Conservation (phyloP, 2,113 vertebrate genomes). For the Erythrolamprus reginae region DNA sequence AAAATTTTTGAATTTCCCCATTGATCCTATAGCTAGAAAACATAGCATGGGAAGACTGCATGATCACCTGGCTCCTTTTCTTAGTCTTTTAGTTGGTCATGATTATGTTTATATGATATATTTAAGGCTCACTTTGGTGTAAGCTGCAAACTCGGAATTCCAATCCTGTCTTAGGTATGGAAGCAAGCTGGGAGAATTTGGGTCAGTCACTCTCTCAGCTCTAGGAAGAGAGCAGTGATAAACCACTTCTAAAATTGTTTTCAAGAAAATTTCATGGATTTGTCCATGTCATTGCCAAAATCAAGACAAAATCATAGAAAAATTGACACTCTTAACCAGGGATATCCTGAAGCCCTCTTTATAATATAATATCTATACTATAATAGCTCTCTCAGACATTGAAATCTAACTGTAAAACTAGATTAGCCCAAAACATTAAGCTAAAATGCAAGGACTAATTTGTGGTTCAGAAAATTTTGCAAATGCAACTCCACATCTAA, state of each 20-base stretch:
- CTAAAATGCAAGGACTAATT: neutral
- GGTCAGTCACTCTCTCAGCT: neutral
- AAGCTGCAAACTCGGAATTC: neutral
- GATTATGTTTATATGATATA: neutral
- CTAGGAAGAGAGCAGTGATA: neutral
- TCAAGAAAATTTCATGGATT: neutral
- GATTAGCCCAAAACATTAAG: neutral
- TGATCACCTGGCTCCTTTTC: neutral
- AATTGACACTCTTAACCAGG: neutral
- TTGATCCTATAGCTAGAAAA: neutral
- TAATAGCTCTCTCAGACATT: neutral
- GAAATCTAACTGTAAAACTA: neutral
- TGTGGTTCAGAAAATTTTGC: neutral
- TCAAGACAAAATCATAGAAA: neutral
- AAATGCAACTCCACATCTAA: neutral
- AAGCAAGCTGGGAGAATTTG: neutral
- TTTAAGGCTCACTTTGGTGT: neutral
- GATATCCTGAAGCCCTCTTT: neutral
- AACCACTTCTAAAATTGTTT: neutral
- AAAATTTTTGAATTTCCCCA: too few species aligned
- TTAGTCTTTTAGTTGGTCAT: neutral
- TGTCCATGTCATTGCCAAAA: neutral
- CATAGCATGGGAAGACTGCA: neutral
- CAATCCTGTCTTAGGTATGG: neutral
- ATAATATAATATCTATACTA: neutral